These are phyloP conservation scores for Gallinago stenura DNA, from an alignment of 2,797 vertebrate genomes.

Conservation along the genomic window DNA sequence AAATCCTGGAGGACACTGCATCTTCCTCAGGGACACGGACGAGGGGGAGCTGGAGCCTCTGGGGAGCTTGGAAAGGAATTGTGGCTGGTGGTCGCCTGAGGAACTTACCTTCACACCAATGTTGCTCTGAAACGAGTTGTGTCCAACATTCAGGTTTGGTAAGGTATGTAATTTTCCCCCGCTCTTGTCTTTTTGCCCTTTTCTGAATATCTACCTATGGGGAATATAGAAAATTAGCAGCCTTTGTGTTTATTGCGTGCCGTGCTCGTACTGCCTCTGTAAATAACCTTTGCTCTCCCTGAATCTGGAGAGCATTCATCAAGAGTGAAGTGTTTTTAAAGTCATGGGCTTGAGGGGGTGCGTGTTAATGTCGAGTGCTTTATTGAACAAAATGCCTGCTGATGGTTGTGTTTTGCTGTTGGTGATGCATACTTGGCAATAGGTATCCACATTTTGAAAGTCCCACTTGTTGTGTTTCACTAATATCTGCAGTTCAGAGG, in stretches of 20 bases:
- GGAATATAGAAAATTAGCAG: background rate
- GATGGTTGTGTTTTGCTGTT: background rate
- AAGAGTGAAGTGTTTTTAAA: conserved; percentile 4
- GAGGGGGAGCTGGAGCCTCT: conserved; percentile 23
- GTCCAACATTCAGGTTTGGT: conserved; percentile 43
- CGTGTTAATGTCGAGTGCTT: background rate
- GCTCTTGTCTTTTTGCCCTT: background rate
- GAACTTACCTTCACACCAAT: conserved; percentile 64
- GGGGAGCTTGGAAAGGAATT: conserved; percentile 3
- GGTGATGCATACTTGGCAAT: background rate
- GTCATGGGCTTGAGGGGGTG: background rate
- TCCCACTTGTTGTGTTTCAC: background rate
- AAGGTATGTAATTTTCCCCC: conserved; percentile 64
- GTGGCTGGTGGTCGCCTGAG: conserved; percentile 27
- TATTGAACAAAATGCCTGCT: background rate
- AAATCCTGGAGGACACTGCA: conserved; percentile 58
- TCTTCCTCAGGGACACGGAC: conserved; percentile 37
- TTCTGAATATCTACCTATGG: background rate
- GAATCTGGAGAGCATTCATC: background rate
- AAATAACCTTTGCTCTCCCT: background rate
- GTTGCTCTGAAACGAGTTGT: conserved; percentile 70
- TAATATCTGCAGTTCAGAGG: background rate
- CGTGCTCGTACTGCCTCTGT: background rate
- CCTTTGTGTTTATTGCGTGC: background rate
- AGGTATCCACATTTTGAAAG: background rate